These are phyloP conservation scores for Saguinus imperator DNA, from an alignment of 2,113 vertebrate genomes.

Conservation along the genomic window DNA sequence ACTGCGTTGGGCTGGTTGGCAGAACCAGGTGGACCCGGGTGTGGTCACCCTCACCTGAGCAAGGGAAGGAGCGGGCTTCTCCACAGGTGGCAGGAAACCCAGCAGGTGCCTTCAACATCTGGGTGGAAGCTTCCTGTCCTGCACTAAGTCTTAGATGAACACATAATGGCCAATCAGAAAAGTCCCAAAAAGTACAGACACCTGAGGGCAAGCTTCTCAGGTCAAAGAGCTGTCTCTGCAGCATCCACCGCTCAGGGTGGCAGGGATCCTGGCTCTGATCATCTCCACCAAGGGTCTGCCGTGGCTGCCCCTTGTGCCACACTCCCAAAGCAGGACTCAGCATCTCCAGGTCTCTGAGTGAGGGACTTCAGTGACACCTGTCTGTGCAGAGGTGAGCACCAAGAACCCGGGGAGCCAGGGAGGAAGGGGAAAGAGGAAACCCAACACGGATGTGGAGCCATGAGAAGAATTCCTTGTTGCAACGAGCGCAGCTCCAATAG, in stretches of 20 bases:
- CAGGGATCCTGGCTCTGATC: neutral
- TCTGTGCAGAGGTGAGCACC: neutral
- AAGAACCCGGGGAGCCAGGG: neutral
- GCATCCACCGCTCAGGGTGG: fast-evolving
- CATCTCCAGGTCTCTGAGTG: neutral
- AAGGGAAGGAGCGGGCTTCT: neutral
- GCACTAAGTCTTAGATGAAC: neutral
- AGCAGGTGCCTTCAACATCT: fast-evolving
- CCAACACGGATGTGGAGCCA: too few relatives aligned
- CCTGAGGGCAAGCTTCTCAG: neutral
- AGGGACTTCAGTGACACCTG: neutral
- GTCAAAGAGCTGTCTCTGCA: neutral
- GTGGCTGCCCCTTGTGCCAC: neutral
- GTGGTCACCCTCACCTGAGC: fast-evolving
- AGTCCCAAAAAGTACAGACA: neutral
- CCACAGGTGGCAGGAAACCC: too few relatives aligned
- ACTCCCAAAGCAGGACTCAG: too few relatives aligned
- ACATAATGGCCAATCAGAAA: fast-evolving
- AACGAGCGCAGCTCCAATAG: neutral
- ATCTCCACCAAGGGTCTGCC: neutral
- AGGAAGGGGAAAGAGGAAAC: too few relatives aligned
- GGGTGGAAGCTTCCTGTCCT: neutral
- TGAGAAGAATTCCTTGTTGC: neutral
- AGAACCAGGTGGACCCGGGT: neutral
- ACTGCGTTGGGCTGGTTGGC: neutral